Conservation (phyloP, 2,888 invertebrate genomes). For the Colostygia pectinataria region DNA sequence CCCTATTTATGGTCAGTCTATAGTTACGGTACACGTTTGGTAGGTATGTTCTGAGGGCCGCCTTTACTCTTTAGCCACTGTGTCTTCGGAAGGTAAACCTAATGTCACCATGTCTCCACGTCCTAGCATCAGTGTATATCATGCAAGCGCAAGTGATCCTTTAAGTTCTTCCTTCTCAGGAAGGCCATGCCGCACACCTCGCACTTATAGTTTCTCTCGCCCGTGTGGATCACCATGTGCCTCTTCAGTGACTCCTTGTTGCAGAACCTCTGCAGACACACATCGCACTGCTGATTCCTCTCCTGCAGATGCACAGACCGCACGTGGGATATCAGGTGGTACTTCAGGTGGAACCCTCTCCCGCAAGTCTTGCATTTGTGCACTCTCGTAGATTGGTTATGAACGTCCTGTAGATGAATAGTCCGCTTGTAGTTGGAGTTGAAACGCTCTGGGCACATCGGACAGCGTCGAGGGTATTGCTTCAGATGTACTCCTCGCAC, state of each 20-base stretch:
- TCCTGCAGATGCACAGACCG: slow-evolving; percentile 74
- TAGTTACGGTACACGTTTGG: too few species aligned
- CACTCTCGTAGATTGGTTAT: slow-evolving; percentile 71
- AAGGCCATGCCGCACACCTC: slow-evolving; percentile 79
- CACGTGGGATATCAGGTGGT: slow-evolving; percentile 71
- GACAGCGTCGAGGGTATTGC: slow-evolving; percentile 67
- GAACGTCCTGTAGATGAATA: slow-evolving; percentile 75
- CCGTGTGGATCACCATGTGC: slow-evolving; percentile 82
- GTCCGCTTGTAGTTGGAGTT: slow-evolving; percentile 74
- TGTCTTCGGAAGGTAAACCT: too few species aligned
- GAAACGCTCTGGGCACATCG: slow-evolving; percentile 73
- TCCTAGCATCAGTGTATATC: slow-evolving; percentile 48
- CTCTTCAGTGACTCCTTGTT: slow-evolving; percentile 81
- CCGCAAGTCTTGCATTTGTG: slow-evolving; percentile 75
- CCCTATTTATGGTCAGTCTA: too few species aligned
- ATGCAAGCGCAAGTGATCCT: slow-evolving; percentile 70
- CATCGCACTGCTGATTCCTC: slow-evolving; percentile 78
- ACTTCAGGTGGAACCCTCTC: slow-evolving; percentile 69
- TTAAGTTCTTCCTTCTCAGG: slow-evolving; percentile 70
- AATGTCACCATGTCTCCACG: too few species aligned
- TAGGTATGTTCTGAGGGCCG: too few species aligned
- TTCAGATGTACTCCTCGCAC: slow-evolving; percentile 72
- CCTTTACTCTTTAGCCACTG: too few species aligned
- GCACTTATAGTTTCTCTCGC: slow-evolving; percentile 81
- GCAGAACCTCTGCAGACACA: slow-evolving; percentile 79